Evolutionary conservation across 2,888 invertebrate species (phyloP).

Genomic region (Spatulosminthurus flaviceps): DNA sequence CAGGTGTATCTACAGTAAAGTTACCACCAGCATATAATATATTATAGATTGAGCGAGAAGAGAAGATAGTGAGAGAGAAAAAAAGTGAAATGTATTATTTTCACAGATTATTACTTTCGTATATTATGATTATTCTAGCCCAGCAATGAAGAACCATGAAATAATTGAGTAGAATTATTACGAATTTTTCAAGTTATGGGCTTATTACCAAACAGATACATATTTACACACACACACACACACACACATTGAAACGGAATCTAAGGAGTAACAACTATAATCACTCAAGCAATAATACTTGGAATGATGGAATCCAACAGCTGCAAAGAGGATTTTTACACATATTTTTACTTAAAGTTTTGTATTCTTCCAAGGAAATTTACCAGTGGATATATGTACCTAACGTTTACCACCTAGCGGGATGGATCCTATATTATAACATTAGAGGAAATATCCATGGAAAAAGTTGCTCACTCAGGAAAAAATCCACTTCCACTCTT

Average conservation of each 20-base stretch:
- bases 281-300: not conserved
- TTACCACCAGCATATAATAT: too few relatives aligned
- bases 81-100: slow-evolving; percentile 25
- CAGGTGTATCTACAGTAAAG: too few relatives aligned
- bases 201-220: not conserved
- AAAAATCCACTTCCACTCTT: too few relatives aligned
- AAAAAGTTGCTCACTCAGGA: too few relatives aligned
- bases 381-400: too few relatives aligned
- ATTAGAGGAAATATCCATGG: too few relatives aligned
- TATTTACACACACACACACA: not conserved
- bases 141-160: not conserved
- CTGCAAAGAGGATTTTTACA: slow-evolving; percentile 17
- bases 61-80: not conserved
- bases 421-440: too few relatives aligned
- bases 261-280: not conserved
- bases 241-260: not conserved
- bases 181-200: not conserved
- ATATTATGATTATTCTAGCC: not conserved
- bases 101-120: slow-evolving; percentile 21
- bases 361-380: too few relatives aligned
- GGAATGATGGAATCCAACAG: not conserved
- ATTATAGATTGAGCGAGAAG: not conserved
- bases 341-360: not conserved
- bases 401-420: too few relatives aligned
- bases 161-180: not conserved